These are phyloP conservation scores for Penaeus indicus DNA, from an alignment of 1,140 invertebrate species.

Conservation along the genomic window DNA sequence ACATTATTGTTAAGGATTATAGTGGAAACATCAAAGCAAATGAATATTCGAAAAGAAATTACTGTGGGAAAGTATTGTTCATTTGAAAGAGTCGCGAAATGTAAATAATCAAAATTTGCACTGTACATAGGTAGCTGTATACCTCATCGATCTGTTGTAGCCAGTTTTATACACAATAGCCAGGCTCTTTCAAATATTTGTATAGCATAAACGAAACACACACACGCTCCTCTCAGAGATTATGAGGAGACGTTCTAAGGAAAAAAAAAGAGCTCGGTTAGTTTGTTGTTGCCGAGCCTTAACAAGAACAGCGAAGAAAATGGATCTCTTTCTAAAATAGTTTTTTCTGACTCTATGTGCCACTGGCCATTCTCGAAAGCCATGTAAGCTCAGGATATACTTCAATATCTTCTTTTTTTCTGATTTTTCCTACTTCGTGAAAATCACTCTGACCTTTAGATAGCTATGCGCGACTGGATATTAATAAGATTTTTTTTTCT, in stretches of 20 bases:
- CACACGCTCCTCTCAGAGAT: conserved; percentile 6
- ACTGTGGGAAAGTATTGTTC: neutral
- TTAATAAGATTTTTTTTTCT: too few relatives aligned
- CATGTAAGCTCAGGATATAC: conserved; percentile 46
- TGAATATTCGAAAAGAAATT: neutral
- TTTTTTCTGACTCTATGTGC: neutral
- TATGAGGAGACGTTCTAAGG: neutral
- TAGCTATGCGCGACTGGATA: neutral
- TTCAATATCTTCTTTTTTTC: neutral
- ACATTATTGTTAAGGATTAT: conserved; percentile 54
- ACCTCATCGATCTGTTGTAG: conserved; percentile 27
- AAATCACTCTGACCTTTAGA: neutral
- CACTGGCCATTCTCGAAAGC: neutral
- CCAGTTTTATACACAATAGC: conserved; percentile 52
- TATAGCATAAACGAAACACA: conserved; percentile 35
- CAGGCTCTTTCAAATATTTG: conserved; percentile 50
- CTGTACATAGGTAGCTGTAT: conserved; percentile 56
- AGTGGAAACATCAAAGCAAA: conserved; percentile 25
- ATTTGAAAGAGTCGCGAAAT: conserved; percentile 5
- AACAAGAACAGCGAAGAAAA: neutral
- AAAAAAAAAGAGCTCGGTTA: neutral
- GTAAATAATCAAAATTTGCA: conserved; percentile 37
- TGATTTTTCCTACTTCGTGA: conserved; percentile 3
- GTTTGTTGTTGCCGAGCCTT: neutral
- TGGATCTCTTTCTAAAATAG: neutral